phyloP scores from a whole-genome alignment of 2,888 invertebrate genomes.

The Euplagia quadripunctaria region DNA sequence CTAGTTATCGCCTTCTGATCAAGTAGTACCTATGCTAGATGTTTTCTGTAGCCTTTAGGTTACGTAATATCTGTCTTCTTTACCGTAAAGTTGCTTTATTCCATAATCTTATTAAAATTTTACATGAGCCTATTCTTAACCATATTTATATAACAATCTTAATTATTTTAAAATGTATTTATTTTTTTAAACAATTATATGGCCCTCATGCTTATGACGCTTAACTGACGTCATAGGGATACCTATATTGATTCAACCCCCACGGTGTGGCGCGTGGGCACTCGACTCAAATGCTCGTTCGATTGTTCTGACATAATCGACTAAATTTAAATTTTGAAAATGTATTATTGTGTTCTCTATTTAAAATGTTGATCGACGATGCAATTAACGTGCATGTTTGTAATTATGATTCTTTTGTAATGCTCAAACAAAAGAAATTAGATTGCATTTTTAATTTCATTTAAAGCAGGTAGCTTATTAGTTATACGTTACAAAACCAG shows the following conservation, averaged over 20 bases:
- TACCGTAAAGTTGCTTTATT: neutral
- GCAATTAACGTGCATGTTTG: slow-evolving; percentile 60
- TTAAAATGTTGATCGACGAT: slow-evolving; percentile 64
- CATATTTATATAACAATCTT: neutral
- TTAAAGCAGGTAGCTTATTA: slow-evolving; percentile 12
- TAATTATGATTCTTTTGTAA: slow-evolving; percentile 52
- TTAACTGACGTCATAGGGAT: slow-evolving; percentile 50
- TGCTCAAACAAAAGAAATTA: slow-evolving; percentile 36
- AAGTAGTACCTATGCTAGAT: too few relatives aligned
- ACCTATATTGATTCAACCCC: slow-evolving; percentile 57
- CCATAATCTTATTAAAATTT: neutral
- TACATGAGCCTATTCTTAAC: neutral
- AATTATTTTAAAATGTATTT: slow-evolving; percentile 18
- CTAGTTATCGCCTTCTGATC: too few relatives aligned
- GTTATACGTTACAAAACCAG: neutral
- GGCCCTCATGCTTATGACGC: slow-evolving; percentile 40
- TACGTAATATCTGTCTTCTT: neutral
- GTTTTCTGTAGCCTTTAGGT: neutral
- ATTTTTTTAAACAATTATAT: slow-evolving; percentile 40
- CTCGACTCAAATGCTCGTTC: slow-evolving; percentile 66
- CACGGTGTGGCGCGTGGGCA: slow-evolving; percentile 71
- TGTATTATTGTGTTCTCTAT: slow-evolving; percentile 63
- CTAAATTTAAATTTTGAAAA: slow-evolving; percentile 71
- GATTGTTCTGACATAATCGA: slow-evolving; percentile 76
- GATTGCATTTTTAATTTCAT: slow-evolving; percentile 13